These are phyloP conservation scores for Ciconia nigra DNA, from an alignment of 2,797 vertebrate genomes.

Conservation along the genomic window DNA sequence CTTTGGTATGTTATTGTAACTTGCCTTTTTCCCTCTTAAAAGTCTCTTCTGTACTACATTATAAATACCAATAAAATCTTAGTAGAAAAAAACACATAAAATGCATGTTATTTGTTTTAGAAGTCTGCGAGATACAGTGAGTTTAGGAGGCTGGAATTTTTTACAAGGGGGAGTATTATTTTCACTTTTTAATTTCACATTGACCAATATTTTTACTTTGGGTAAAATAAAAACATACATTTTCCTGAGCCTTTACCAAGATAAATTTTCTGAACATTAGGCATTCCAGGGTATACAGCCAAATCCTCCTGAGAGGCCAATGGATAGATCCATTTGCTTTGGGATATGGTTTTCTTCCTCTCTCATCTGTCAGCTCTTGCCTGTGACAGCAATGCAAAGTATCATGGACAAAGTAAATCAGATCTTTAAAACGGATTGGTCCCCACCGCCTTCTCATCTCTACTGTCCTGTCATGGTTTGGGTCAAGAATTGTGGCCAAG, in stretches of 20 bases:
- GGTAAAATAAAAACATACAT: slow-evolving; percentile 70
- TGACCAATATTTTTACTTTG: slow-evolving; percentile 66
- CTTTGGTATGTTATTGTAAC: slow-evolving; percentile 41
- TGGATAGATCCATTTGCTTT: slow-evolving; percentile 34
- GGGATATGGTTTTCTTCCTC: neutral
- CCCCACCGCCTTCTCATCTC: neutral
- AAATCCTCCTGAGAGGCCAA: slow-evolving; percentile 53
- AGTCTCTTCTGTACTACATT: slow-evolving; percentile 34
- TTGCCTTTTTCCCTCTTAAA: slow-evolving; percentile 52
- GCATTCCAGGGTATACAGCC: slow-evolving; percentile 51
- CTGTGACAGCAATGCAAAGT: neutral
- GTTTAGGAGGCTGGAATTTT: slow-evolving; percentile 53
- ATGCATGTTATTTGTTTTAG: slow-evolving; percentile 60
- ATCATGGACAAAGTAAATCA: neutral
- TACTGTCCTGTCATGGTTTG: neutral
- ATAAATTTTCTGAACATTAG: slow-evolving; percentile 66
- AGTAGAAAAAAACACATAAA: slow-evolving; percentile 45
- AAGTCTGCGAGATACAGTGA: slow-evolving; percentile 31
- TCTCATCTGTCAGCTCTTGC: neutral
- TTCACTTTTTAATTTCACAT: slow-evolving; percentile 67
- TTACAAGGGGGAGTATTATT: slow-evolving; percentile 60
- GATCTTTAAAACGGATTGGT: neutral
- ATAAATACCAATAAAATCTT: slow-evolving; percentile 64
- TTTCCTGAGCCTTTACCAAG: slow-evolving; percentile 65
- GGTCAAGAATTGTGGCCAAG: neutral